phyloP scores from a whole-genome alignment of 2,797 vertebrate genomes.

The Myioborus melanocephalus region DNA sequence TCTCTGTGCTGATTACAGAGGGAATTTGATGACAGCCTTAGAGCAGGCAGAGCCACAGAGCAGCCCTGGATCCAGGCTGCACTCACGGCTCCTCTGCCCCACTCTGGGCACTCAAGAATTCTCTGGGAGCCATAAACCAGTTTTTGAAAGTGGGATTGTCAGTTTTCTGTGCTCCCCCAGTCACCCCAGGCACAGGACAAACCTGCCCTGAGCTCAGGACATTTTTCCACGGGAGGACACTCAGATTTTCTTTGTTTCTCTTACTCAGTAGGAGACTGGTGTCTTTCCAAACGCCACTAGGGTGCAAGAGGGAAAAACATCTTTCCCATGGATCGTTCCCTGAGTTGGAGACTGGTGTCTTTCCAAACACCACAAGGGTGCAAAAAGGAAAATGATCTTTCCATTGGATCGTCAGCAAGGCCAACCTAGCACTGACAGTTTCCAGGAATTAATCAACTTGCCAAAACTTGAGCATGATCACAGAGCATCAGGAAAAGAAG shows the following conservation, averaged over 20 bases:
- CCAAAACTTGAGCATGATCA: neutral
- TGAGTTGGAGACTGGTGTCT: neutral
- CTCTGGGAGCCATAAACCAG: neutral
- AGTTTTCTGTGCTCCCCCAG: neutral
- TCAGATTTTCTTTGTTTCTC: neutral
- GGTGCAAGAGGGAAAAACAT: neutral
- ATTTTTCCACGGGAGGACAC: neutral
- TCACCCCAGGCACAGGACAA: neutral
- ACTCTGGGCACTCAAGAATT: neutral
- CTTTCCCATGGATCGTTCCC: neutral
- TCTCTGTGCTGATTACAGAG: neutral
- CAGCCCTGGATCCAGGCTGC: neutral
- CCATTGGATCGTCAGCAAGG: neutral
- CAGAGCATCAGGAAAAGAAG: neutral
- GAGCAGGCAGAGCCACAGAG: neutral
- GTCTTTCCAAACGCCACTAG: neutral
- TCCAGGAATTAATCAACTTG: neutral
- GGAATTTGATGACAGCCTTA: slow-evolving; percentile 28
- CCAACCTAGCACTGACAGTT: neutral
- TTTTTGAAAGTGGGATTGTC: neutral
- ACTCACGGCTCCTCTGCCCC: neutral
- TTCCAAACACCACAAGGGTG: neutral
- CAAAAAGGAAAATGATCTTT: neutral
- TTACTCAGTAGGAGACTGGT: neutral
- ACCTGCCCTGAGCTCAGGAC: neutral